Evolutionary conservation across 2,888 invertebrate genomes (phyloP), one percentile per base, ranked within the genome.

Genomic region (Idaea dimidiata): DNA sequence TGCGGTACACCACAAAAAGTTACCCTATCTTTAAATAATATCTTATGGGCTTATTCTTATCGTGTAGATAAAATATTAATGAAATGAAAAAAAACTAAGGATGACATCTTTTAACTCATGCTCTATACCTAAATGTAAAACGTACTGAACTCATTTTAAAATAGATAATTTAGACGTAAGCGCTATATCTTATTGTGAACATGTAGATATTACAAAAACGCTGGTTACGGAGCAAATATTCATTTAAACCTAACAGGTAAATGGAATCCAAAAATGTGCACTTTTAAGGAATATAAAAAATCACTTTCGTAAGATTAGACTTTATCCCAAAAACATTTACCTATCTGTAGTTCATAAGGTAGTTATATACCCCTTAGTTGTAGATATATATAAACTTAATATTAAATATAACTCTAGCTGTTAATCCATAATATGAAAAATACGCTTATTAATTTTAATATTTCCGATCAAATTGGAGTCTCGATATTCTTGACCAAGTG

Each of bases 381-480:
- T 55, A 55, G 17, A 17, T 16, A 55, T 55, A 17, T 16, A 55
- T 55, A 55, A 16, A 55, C 54, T 54, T 55, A 43, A 10, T 43
- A 14, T 43, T 8, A 55, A 16, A 55, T 16, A 17, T 16, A 55
- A 55, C 54, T 17, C 16, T 17, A 55, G 54, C 54, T 55, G 54
- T 55, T 56, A 88, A 88, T 85, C 89, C 87, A 86, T 88, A 24
- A 24, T 24, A 90, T 90, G 84, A 90, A 87, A 86, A 88, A 89
- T 91, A 92, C 92, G 92, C 92, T 92, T 92, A 92, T 91, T 92
- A 92, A 91, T 91, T 91, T 91, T 91, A 91, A 91, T 89, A 81
- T 89, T 89, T 91, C 91, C 90, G 91, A 91, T 91, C 76, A 86
- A 88, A 92, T 90, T 90, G 90, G 91, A 83, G 80, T 86, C 86